phyloP scores from a whole-genome alignment of 2,113 vertebrate species.

The Gymnogyps californianus region DNA sequence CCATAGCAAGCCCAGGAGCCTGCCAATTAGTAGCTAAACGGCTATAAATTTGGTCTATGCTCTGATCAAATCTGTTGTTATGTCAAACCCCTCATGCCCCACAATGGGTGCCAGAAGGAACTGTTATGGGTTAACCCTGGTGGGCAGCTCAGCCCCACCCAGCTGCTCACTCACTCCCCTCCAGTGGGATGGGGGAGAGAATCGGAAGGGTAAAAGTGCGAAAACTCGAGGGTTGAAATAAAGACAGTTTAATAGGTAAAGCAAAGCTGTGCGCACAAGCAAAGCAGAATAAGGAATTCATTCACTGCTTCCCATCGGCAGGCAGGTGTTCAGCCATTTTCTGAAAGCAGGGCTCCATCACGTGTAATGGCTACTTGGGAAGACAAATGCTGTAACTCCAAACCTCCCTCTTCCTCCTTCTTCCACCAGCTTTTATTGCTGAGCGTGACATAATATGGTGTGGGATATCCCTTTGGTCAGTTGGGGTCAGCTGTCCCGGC shows the following conservation, averaged over 20 bases:
- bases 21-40: background rate
- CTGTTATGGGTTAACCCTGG: fast-evolving
- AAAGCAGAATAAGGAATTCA: background rate
- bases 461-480: background rate
- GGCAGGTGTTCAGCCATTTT: background rate
- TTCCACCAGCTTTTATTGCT: background rate
- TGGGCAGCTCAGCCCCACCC: background rate
- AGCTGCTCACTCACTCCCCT: background rate
- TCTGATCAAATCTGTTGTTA: background rate
- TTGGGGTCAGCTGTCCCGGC: background rate
- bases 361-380: fast-evolving
- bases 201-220: background rate
- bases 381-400: background rate
- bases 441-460: background rate
- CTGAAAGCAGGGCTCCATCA: background rate
- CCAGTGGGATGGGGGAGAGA: background rate
- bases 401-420: background rate
- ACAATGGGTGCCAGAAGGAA: background rate
- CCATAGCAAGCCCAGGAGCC: background rate
- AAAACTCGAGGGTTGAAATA: background rate
- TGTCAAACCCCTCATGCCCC: background rate
- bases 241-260: background rate
- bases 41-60: background rate
- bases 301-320: background rate
- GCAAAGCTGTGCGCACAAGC: background rate